Evolutionary conservation across 2,113 vertebrate genomes (phyloP), one percentile per base, ranked within the genome.

Genomic region (Madoqua kirkii): DNA sequence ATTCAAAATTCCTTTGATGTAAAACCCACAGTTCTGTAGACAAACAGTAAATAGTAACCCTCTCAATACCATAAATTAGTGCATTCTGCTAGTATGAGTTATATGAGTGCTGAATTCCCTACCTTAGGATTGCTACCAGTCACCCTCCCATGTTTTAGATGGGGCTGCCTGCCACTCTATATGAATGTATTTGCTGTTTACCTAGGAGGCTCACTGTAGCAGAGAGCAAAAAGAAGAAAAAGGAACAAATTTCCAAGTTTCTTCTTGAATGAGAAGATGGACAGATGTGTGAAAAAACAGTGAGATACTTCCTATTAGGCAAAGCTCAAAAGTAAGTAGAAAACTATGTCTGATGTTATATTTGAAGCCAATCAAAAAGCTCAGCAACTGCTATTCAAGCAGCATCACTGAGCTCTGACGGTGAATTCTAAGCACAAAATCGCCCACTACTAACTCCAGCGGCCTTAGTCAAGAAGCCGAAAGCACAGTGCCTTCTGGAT

Each of bases 1-100:
- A 97, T 97, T 97, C 94, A 97, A 92, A 97, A 88, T 87, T 64
- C 50, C 82, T 97, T 97, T 94, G 90, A 95, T 62, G 76, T 95
- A 88, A 94, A 92, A 87, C 62, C 85, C 87, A 90, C 67, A 95
- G 96, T 96, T 97, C 94, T 88, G 10, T 87, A 67, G 87, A 88
- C 90, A 88, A 96, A 81, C 15, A 31, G 85, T 86, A 97, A 92
- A 96, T 86, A 96, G 76, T 16, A 93, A 90, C 29, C 25, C 45
- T 57, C 71, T 87, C 96, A 90, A 92, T 96, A 60, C 85, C 90
- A 91, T 90, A 93, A 97, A 98, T 97, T 60, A 87, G 59, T n/a
- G 43, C 19, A 36, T 88, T 94, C 81, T 97, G 85, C 95, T 36
- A 2, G 52, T 5, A n/a, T 23, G 71, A 87, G 71, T 93, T 64